A percentile compares a stretch with the other conserved stretches of the same genome.
These are phyloP conservation scores for Dexiosoma caninum DNA, from an alignment of 2,888 invertebrate genomes.

Conservation along the genomic window DNA sequence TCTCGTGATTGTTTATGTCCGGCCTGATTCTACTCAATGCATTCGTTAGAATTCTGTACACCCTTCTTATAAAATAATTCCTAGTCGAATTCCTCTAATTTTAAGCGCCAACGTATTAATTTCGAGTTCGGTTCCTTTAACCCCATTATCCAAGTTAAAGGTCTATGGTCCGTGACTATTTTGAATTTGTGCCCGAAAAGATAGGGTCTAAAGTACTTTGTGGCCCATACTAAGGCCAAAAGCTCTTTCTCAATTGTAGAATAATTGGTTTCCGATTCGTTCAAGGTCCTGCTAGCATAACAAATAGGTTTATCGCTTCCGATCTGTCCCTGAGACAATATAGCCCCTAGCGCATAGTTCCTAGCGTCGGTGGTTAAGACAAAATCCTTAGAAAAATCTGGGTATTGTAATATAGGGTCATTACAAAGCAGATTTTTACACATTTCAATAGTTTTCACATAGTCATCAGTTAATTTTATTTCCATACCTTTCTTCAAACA, in stretches of 20 bases:
- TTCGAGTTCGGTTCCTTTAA: slow-evolving; percentile 51
- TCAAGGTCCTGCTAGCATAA: slow-evolving; percentile 66
- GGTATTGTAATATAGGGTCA: not conserved
- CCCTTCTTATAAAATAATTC: not conserved
- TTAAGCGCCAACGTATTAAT: slow-evolving; percentile 34
- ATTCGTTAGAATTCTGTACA: not conserved
- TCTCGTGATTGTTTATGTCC: not conserved
- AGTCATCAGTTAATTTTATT: not conserved
- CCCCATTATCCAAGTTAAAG: slow-evolving; percentile 67
- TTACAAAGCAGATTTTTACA: too few species aligned
- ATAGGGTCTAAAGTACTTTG: not conserved
- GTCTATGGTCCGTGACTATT: slow-evolving; percentile 71
- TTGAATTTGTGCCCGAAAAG: slow-evolving; percentile 68
- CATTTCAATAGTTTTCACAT: slow-evolving; percentile 40
- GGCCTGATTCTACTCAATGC: not conserved
- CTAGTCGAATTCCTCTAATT: not conserved
- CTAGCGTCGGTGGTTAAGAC: slow-evolving; percentile 69
- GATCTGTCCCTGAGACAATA: slow-evolving; percentile 54
- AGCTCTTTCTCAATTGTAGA: slow-evolving; percentile 68
- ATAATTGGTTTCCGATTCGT: slow-evolving; percentile 65
- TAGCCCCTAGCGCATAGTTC: slow-evolving; percentile 63
- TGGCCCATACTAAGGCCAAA: slow-evolving; percentile 51
- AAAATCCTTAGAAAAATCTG: slow-evolving; percentile 64
- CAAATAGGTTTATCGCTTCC: slow-evolving; percentile 39
- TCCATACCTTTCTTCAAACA: slow-evolving; percentile 49